Evolutionary conservation across 2,888 invertebrate species (phyloP), one percentile per base, ranked within the genome.

Genomic region (Neoaliturus tenellus): DNA sequence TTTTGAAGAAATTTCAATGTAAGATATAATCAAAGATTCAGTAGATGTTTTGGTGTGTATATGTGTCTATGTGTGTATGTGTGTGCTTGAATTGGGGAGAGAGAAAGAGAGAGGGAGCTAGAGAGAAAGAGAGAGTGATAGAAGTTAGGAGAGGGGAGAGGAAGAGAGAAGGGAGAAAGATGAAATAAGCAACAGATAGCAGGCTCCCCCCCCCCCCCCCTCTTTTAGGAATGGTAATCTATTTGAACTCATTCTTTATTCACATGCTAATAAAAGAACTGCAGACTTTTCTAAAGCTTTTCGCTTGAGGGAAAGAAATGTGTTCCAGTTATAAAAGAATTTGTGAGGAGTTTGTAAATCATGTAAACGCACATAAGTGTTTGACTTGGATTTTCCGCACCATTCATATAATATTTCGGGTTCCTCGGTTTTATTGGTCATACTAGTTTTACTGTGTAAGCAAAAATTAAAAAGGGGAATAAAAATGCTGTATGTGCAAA

Each of bases 211-310:
- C 73, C 28, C 28, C 78, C 35, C 51, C 75, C 28, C 67, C 85
- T 67, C 62, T 83, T 80, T 80, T 78, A 83, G 85, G 85, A 85
- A 86, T 85, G 84, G 87, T 87, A 87, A 87, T 87, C 87, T 87
- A 87, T 87, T 87, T 86, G 85, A 86, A 86, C 85, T 87, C 87
- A 87, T 87, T 87, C 86, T 86, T 87, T 87, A 87, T 87, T 87
- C 87, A 87, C 85, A 87, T 85, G 86, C 84, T 86, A 87, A 87
- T 87, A 87, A 87, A 86, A 85, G 86, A 86, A 86, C 86, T 85
- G 78, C 78, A 85, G 85, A 71, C 81, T 83, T 83, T 83, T 83
- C 83, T 81, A 85, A 85, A 85, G 85, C 83, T 83, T 85, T 85
- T 81, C 85, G 69, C 83, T 85, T 58, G 58, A 81, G 62, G 80